phyloP scores from a whole-genome alignment of 2,797 vertebrate species.

The Serranus cabrilla region DNA sequence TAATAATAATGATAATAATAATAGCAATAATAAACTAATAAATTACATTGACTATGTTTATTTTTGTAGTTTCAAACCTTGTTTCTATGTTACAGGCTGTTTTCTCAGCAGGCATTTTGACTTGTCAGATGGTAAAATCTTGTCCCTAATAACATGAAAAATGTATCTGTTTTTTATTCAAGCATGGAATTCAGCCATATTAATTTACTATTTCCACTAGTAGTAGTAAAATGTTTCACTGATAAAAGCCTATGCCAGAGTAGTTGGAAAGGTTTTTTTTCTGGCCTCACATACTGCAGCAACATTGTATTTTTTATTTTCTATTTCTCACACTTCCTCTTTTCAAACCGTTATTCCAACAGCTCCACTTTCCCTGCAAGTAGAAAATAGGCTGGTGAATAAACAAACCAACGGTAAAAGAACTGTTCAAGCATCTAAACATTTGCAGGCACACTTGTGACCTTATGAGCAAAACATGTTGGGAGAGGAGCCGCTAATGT shows the following conservation, averaged over 20 bases:
- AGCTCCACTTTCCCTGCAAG: neutral
- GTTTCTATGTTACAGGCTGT: too few relatives aligned
- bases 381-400: slow-evolving; percentile 1
- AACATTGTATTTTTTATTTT: neutral
- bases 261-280: neutral
- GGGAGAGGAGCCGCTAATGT: slow-evolving; percentile 9
- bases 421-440: neutral
- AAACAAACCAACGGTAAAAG: slow-evolving; percentile 4
- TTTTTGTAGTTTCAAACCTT: too few relatives aligned
- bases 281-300: neutral
- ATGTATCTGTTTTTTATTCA: too few relatives aligned
- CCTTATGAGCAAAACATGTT: slow-evolving; percentile 9
- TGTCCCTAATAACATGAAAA: too few relatives aligned
- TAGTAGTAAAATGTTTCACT: slow-evolving; percentile 5
- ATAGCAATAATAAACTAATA: too few relatives aligned
- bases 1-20: too few relatives aligned
- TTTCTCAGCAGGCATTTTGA: too few relatives aligned
- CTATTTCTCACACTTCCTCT: neutral
- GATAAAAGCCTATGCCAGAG: neutral
- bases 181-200: neutral
- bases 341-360: slow-evolving; percentile 2
- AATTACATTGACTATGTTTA: too few relatives aligned
- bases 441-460: neutral
- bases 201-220: neutral
- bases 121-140: too few relatives aligned